Evolutionary conservation across 2,888 invertebrate species (phyloP), one percentile per base, ranked within the genome.

Genomic region (Ectobius pallidus): DNA sequence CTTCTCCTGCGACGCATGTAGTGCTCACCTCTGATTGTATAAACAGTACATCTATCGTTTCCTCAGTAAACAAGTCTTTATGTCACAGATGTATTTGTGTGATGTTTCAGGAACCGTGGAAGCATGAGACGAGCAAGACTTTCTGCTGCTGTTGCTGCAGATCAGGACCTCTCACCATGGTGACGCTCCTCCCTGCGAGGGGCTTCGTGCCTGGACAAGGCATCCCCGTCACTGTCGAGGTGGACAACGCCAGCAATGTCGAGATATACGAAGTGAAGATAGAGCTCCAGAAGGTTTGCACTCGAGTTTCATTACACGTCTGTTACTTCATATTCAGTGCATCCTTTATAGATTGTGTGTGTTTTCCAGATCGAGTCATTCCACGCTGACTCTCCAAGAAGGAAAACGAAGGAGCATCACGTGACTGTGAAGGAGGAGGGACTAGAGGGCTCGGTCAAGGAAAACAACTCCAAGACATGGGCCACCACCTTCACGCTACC

Each of bases 141-240:
- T 91, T 93, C 79, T 92, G 93, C 78, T 94, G 93, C 79, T 88
- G 91, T 76, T 94, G 92, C 79, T 93, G 93, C 79, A 87, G 87
- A 6, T 90, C 92, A 0, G 89, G 91, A 0, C 92, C 93, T 0
- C 81, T 94, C 34, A 86, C 89, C 1, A 86, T 93, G 42, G 88
- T 90, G 75, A 88, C 91, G 0, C 85, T 86, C 73, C 83, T 92
- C 14, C 92, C 93, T 0, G 90, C 90, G 42, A 88, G 88, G 4
- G 94, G 93, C 1, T 92, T 89, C 81, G 91, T 92, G 55, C 90
- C 92, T 1, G 93, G 93, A 0, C 93, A 94, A 83, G 83, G 86
- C 49, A 88, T 94, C 78, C 90, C 91, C 0, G 83, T 93, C 14
- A 86, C 87, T 55, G 85, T 92, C 46, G 90, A 92, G 79, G 86